A percentile compares a stretch with the other conserved stretches of the same genome.
These are phyloP conservation scores for Botia almorhae DNA, from an alignment of 2,797 vertebrate genomes.

Conservation along the genomic window DNA sequence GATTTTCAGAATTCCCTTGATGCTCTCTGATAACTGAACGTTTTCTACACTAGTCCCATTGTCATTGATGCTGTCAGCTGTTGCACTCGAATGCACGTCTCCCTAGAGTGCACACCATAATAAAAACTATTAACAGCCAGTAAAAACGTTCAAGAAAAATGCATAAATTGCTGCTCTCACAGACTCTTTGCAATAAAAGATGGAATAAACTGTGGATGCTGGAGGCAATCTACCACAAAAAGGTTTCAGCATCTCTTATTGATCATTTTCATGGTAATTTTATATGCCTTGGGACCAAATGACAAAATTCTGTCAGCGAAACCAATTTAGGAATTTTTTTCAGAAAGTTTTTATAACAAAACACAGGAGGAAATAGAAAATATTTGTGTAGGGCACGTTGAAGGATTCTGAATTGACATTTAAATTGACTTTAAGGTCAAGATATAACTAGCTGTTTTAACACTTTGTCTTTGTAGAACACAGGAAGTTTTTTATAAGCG, in stretches of 20 bases:
- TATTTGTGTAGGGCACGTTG: neutral
- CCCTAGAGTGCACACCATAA: conserved; percentile 6
- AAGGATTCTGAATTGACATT: neutral
- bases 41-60: neutral
- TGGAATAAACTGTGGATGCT: conserved; percentile 1
- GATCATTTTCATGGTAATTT: neutral
- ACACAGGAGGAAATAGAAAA: neutral
- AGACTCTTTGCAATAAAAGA: conserved; percentile 12
- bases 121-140: conserved; percentile 17
- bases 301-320: neutral
- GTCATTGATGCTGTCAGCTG: neutral
- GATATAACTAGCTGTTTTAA: conserved; percentile 22
- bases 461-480: conserved; percentile 23
- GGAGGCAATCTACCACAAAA: conserved; percentile 7
- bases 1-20: neutral
- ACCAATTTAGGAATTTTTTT: neutral
- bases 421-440: neutral
- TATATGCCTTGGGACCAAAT: neutral
- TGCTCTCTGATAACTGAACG: neutral
- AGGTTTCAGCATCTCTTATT: conserved; percentile 6
- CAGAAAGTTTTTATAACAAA: neutral
- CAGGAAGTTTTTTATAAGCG: conserved; percentile 23
- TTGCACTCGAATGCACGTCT: conserved; percentile 6
- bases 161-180: neutral
- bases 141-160: conserved; percentile 23